phyloP scores from a whole-genome alignment of 2,888 invertebrate genomes.

The Clepsis dumicolana region DNA sequence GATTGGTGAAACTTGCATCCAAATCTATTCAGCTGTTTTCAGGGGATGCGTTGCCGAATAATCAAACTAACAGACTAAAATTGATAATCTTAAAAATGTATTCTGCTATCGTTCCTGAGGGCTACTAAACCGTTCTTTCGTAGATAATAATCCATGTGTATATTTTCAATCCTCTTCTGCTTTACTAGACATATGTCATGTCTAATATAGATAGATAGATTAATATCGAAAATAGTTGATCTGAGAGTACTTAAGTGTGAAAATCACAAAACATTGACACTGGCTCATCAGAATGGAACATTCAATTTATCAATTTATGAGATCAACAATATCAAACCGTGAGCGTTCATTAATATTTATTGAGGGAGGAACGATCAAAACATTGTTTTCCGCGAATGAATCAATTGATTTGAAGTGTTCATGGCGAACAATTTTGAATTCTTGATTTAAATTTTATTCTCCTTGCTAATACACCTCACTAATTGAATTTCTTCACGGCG shows the following conservation, averaged over 20 bases:
- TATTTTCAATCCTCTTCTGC: no score
- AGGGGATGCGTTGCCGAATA: no score
- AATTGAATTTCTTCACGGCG: constrained; percentile 27
- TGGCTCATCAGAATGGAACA: constrained; percentile 3
- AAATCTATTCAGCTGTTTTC: no score
- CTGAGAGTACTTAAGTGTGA: neutral
- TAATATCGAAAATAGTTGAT: neutral
- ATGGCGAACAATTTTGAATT: neutral
- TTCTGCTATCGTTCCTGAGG: no score
- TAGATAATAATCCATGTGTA: no score
- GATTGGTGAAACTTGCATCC: no score
- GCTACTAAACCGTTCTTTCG: no score
- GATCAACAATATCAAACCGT: neutral
- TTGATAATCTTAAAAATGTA: no score
- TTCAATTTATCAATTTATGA: constrained; percentile 14
- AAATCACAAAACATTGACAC: neutral
- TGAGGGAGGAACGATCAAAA: constrained; percentile 9
- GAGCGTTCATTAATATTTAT: constrained; percentile 23
- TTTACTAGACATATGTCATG: no score
- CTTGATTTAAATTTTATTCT: neutral
- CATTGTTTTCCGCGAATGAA: constrained; percentile 5
- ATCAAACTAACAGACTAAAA: no score
- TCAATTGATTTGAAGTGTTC: neutral
- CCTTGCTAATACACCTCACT: constrained; percentile 1
- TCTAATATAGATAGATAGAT: no score